Conservation (phyloP, 2,888 invertebrate species). For the Ditylenchus weischeri region DNA sequence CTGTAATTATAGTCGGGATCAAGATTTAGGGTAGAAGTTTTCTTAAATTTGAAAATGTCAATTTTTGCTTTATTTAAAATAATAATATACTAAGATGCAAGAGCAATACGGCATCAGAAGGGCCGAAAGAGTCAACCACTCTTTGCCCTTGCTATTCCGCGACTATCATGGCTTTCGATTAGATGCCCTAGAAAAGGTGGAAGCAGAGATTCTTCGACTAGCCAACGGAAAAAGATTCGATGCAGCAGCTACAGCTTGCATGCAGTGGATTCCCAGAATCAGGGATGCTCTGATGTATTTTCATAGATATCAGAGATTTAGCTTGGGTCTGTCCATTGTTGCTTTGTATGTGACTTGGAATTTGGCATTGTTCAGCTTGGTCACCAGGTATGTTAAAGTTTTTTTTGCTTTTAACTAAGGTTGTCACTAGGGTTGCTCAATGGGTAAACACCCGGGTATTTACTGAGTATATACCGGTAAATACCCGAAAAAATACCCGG, state of each 20-base stretch:
- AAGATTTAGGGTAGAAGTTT: too few relatives aligned
- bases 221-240: too few relatives aligned
- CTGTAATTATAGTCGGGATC: too few relatives aligned
- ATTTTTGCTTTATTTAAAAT: too few relatives aligned
- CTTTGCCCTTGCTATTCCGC: slow-evolving; percentile 60
- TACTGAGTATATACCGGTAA: too few relatives aligned
- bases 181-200: slow-evolving; percentile 28
- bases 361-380: slow-evolving; percentile 33
- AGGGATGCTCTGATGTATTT: slow-evolving; percentile 77
- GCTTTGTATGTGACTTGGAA: slow-evolving; percentile 48
- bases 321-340: slow-evolving; percentile 59
- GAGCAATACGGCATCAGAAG: slow-evolving; percentile 62
- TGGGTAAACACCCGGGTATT: too few relatives aligned
- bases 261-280: slow-evolving; percentile 67
- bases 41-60: too few relatives aligned
- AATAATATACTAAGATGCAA: slow-evolving; percentile 25
- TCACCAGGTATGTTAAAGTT: slow-evolving; percentile 61
- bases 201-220: too few relatives aligned
- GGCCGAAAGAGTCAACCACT: slow-evolving; percentile 42
- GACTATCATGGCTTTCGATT: slow-evolving; percentile 51
- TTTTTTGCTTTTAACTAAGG: slow-evolving; percentile 79
- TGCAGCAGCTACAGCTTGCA: slow-evolving; percentile 44
- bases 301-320: slow-evolving; percentile 77
- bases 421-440: too few relatives aligned
- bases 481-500: too few relatives aligned